Conservation (phyloP, 2,888 invertebrate species). For the Prenolepis imparis region DNA sequence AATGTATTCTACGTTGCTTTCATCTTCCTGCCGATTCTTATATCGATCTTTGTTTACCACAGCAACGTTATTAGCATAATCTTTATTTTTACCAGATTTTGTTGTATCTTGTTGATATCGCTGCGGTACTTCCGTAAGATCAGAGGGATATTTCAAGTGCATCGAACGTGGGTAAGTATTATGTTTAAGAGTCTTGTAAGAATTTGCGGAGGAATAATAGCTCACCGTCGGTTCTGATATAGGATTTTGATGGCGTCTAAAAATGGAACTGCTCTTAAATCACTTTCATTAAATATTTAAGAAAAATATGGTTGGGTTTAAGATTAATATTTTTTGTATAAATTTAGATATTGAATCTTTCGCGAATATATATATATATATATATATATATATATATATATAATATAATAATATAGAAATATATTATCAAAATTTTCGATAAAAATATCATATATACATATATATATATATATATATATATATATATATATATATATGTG, state of each 20-base stretch:
- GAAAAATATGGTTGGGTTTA: no score
- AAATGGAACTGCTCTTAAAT: slow-evolving; percentile 15
- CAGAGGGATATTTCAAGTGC: slow-evolving; percentile 64
- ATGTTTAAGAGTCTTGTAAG: slow-evolving; percentile 70
- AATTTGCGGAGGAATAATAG: slow-evolving; percentile 67
- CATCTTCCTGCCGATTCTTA: slow-evolving; percentile 66
- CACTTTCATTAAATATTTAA: not conserved
- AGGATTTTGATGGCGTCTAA: slow-evolving; percentile 57
- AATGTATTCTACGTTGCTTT: slow-evolving; percentile 65
- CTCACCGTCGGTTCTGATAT: slow-evolving; percentile 67
- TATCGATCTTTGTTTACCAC: slow-evolving; percentile 69
- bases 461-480: not conserved
- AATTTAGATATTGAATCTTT: not conserved
- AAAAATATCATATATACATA: not conserved
- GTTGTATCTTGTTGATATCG: slow-evolving; percentile 40
- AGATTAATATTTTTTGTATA: slow-evolving; percentile 1
- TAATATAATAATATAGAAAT: not conserved
- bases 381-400: no score
- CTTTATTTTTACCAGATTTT: slow-evolving; percentile 52
- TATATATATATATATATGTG: not conserved
- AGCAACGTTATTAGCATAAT: slow-evolving; percentile 59
- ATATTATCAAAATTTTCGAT: not conserved
- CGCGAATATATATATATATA: no score
- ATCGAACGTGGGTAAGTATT: slow-evolving; percentile 57
- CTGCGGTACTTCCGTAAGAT: slow-evolving; percentile 45